Evolutionary conservation across 2,888 invertebrate species (phyloP), one percentile per base, ranked within the genome.

Genomic region (Stenolophus ochropezus): DNA sequence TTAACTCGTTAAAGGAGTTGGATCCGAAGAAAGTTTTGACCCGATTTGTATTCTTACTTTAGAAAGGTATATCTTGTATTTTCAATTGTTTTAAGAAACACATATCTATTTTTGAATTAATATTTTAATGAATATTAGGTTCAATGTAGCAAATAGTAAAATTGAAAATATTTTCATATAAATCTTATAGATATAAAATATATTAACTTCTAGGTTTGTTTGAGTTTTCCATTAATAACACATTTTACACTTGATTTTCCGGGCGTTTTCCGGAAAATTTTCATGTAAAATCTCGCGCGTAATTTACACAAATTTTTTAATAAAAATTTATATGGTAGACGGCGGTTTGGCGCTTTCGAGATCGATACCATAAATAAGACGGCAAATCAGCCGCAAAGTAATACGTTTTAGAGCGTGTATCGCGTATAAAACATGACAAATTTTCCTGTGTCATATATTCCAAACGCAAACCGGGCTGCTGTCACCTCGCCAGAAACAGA

Each of bases 401-500:
- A 61, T 61, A 61, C 61, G 5, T 61, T 61, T 61, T 23, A 11
- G 23, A 14, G 6, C 25, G 56, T 61, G 25, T 14, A 61, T 25
- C 14, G 25, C 25, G 14, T 61, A 25, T 61, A 25, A 61, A 61
- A 61, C 61, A 61, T 61, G 61, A 61, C 61, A 61, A 61, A 61
- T 61, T 61, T 61, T n/a, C 61, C 3, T 25, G 25, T 61, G n/a
- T 61, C n/a, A 61, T 23, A 14, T 61, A 25, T 23, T 61, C 25
- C 4, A 25, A 61, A 3, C 16, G 23, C 23, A 21, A 56, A 56
- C 56, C 20, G 20, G 8, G 18, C 18, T 51, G 4, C 16, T 53
- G 56, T 23, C 23, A 61, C 4, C 61, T n/a, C n/a, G n/a, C n/a
- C 8, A 3, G 61, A 61, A 61, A 61, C 61, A 61, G 21, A 61